These are phyloP conservation scores for Theodoxus fluviatilis DNA, from an alignment of 2,888 invertebrate species.

Conservation along the genomic window DNA sequence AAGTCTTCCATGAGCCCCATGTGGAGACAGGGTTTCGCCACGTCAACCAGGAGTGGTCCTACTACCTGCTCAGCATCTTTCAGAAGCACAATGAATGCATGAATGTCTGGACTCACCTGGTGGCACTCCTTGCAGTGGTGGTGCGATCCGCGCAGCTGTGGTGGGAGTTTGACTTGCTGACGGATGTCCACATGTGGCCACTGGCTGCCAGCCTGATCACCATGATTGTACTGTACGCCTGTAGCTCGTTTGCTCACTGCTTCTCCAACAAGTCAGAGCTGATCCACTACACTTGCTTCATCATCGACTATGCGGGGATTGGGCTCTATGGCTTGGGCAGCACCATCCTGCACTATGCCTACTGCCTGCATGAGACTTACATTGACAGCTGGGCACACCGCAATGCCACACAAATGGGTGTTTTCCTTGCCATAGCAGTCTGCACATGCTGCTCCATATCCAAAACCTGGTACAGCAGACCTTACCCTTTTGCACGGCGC, in stretches of 20 bases:
- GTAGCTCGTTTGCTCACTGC: constrained; percentile 59
- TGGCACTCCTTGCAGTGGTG: constrained; percentile 47
- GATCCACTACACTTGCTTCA: constrained; percentile 63
- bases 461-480: constrained; percentile 56
- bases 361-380: constrained; percentile 54
- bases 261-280: constrained; percentile 60
- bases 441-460: constrained; percentile 57
- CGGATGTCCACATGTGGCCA: constrained; percentile 61
- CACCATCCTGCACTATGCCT: constrained; percentile 59
- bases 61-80: constrained; percentile 59
- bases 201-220: constrained; percentile 55
- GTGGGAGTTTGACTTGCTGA: constrained; percentile 51
- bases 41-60: constrained; percentile 59
- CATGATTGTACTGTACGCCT: constrained; percentile 55
- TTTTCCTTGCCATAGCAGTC: constrained; percentile 51
- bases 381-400: constrained; percentile 42
- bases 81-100: constrained; percentile 63
- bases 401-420: constrained; percentile 52
- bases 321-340: constrained; percentile 65
- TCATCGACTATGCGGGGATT: constrained; percentile 64
- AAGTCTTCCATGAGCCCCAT: constrained; percentile 61
- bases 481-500: constrained; percentile 61
- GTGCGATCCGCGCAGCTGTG: constrained; percentile 40
- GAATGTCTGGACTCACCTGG: constrained; percentile 64
- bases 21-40: constrained; percentile 61